phyloP scores from a whole-genome alignment of 2,797 vertebrate species.

The Paramormyrops hopkinsi region DNA sequence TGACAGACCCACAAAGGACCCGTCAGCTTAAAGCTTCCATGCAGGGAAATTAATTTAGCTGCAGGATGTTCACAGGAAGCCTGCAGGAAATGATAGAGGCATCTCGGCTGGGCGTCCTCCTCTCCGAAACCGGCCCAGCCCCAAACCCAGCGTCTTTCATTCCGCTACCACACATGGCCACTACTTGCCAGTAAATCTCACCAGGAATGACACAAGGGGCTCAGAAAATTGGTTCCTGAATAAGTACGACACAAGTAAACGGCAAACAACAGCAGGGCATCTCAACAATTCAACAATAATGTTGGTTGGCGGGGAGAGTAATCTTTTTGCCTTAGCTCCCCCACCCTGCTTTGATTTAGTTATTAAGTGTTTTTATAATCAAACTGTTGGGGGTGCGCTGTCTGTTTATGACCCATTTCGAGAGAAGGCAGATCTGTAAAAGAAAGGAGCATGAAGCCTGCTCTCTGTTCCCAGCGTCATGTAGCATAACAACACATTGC shows the following conservation, averaged over 20 bases:
- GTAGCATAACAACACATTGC: not conserved
- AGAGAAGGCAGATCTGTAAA: not conserved
- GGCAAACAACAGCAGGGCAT: slow-evolving; percentile 18
- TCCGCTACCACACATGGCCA: not conserved
- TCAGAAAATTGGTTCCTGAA: slow-evolving; percentile 5
- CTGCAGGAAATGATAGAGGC: not conserved
- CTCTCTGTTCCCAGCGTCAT: not conserved
- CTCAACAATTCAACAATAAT: not conserved
- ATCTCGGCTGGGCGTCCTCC: not conserved
- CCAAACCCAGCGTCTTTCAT: not conserved
- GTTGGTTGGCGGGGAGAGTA: not conserved
- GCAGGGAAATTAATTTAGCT: slow-evolving; percentile 14
- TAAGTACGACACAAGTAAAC: slow-evolving; percentile 5
- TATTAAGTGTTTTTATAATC: not conserved
- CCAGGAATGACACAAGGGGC: not conserved
- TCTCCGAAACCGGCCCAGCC: not conserved
- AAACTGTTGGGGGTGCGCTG: not conserved
- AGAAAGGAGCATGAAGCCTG: not conserved
- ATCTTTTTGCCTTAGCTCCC: not conserved
- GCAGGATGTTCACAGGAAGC: not conserved
- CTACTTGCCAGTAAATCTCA: slow-evolving; percentile 23
- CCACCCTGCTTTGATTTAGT: not conserved
- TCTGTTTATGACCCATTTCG: not conserved
- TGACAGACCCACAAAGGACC: not conserved
- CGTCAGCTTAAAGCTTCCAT: not conserved